Conservation (phyloP, 92 coral and sea anemone genomes). For the Phymanthus crucifer region DNA sequence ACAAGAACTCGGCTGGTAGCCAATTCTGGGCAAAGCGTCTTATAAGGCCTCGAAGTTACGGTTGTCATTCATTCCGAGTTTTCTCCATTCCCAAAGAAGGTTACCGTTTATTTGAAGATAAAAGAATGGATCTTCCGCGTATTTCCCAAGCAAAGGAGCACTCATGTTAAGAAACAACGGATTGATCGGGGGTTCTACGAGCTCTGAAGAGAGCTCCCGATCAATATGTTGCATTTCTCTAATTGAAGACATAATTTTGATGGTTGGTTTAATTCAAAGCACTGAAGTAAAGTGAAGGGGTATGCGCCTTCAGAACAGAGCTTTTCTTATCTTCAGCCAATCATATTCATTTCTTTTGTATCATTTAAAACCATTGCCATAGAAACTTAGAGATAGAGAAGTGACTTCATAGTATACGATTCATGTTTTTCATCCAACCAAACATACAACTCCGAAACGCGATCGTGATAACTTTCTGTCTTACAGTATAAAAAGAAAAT, state of each 20-base stretch:
- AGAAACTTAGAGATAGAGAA: neutral
- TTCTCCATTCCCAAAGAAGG: conserved; percentile 6
- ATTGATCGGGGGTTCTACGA: conserved; percentile 21
- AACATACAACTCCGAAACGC: no score
- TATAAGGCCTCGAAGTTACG: neutral
- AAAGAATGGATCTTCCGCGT: neutral
- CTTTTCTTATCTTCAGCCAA: neutral
- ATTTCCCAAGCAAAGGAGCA: neutral
- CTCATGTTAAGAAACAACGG: neutral
- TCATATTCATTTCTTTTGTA: neutral
- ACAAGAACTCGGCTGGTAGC: neutral
- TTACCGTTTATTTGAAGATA: conserved; percentile 9
- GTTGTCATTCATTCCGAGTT: neutral
- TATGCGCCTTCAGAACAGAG: neutral
- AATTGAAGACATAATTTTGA: neutral
- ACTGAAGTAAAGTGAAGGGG: neutral
- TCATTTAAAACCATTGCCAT: neutral
- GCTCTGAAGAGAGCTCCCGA: conserved; percentile 24
- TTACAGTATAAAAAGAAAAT: neutral
- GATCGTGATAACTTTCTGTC: neutral
- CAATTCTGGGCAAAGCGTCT: neutral
- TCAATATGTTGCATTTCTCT: conserved; percentile 14
- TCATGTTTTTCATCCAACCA: no score
- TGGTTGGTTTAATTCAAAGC: neutral
- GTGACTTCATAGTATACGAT: neutral